Evolutionary conservation across 2,888 invertebrate genomes (phyloP), one percentile per base, ranked within the genome.

Genomic region (Mesoligia furuncula): DNA sequence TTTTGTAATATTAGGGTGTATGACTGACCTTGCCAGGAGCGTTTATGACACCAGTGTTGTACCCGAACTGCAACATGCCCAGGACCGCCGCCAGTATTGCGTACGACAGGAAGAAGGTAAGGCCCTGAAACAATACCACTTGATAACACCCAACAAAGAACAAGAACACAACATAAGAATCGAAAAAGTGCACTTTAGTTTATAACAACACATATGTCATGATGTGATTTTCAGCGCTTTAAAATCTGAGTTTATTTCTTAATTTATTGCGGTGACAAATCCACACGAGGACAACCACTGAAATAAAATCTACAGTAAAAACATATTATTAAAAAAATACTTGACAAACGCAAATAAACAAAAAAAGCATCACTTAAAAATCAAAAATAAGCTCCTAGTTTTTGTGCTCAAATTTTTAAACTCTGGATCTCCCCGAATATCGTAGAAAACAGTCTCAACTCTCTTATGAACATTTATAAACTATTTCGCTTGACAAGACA

Each of bases 31-130:
- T 97, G 97, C 99, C 98, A 88, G 99, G 99, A 94, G 99, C 99
- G 97, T 99, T 99, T 96, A 99, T 99, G 92, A 99, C 99, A 94
- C 99, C 99, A 80, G 99, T 99, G 95, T 99, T 99, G 97, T 99
- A 99, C 85, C 99, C 99, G 95, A 99, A 99, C 95, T 99, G 99
- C 93, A 99, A 97, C 99, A 99, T 99, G 79, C 99, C 99, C 93
- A 99, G 97, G 91, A 99, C 99, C 88, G 99, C 99, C 90, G 99
- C 98, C 95, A 99, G 97, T 96, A 99, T 99, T 91, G 99, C 98
- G 96, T 99, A 99, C 89, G 98, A 98, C 92, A 99, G 97, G 97
- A 99, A 99, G 97, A 99, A 98, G 92, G 99, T 99, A 92, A 99
- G 97, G 91, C 99, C 99, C 99, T 99, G 97, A 51, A 97, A 98